A percentile compares a stretch with the other conserved stretches of the same genome.
Evolutionary conservation across 2,888 invertebrate genomes (phyloP).

Genomic region (Andrena marginata): DNA sequence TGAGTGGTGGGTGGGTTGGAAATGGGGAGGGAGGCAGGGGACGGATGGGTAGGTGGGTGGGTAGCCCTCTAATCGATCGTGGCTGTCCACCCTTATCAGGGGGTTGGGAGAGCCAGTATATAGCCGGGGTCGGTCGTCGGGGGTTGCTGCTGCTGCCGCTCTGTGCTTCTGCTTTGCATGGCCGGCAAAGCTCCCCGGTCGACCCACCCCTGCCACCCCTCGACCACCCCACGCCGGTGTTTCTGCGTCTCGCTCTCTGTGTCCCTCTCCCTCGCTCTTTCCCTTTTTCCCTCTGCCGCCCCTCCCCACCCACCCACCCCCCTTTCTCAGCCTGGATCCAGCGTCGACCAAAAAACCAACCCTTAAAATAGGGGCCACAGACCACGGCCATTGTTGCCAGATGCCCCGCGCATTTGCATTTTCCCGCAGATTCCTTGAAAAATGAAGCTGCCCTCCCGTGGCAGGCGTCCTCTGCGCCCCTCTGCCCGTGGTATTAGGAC

Average conservation of each 20-base stretch:
- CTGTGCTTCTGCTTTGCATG: slow-evolving; percentile 80
- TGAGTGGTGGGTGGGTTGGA: slow-evolving; percentile 63
- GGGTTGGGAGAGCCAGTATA: slow-evolving; percentile 77
- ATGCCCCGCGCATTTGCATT: slow-evolving; percentile 85
- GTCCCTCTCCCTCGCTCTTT: slow-evolving; percentile 46
- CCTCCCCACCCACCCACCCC: slow-evolving; percentile 39
- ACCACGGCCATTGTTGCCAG: slow-evolving; percentile 85
- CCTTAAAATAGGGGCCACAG: slow-evolving; percentile 84
- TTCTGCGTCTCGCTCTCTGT: slow-evolving; percentile 49
- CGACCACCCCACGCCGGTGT: slow-evolving; percentile 20
- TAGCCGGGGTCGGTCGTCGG: slow-evolving; percentile 75
- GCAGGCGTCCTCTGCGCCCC: slow-evolving; percentile 53
- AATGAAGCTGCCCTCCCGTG: slow-evolving; percentile 79
- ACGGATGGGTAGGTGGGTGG: slow-evolving; percentile 75
- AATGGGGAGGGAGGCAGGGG: slow-evolving; percentile 55
- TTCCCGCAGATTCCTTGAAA: slow-evolving; percentile 84
- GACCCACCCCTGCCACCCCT: slow-evolving; percentile 59
- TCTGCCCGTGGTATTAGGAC: slow-evolving; percentile 71
- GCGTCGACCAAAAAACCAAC: slow-evolving; percentile 81
- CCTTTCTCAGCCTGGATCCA: neutral
- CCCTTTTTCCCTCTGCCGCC: slow-evolving; percentile 40
- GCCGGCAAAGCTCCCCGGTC: slow-evolving; percentile 78
- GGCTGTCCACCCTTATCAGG: slow-evolving; percentile 85
- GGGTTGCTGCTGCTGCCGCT: slow-evolving; percentile 69
- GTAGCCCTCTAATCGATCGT: slow-evolving; percentile 85